phyloP scores from a whole-genome alignment of 2,113 vertebrate species.

The Salvelinus alpinus region DNA sequence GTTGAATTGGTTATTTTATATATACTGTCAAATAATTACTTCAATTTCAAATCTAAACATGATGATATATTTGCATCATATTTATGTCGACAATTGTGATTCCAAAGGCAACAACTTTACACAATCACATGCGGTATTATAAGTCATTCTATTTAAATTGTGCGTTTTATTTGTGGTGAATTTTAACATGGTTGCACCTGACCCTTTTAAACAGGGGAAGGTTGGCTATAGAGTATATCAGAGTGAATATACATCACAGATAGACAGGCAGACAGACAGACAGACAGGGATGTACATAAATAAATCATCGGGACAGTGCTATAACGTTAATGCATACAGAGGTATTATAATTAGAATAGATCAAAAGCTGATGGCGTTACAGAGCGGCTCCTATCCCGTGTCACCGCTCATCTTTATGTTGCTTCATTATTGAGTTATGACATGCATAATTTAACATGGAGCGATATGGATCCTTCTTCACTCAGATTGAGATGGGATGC shows the following conservation, averaged over 20 bases:
- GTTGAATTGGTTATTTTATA: too few relatives aligned
- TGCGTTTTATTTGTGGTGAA: background rate
- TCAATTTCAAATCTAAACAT: too few relatives aligned
- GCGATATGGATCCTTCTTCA: slow-evolving; percentile 72
- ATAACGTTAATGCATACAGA: slow-evolving; percentile 70
- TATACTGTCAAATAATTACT: too few relatives aligned
- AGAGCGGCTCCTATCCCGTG: slow-evolving; percentile 66
- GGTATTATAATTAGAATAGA: slow-evolving; percentile 78
- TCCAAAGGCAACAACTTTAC: background rate
- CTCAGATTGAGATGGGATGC: slow-evolving; percentile 27
- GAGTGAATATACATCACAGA: background rate
- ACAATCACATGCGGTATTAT: background rate
- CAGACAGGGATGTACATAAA: slow-evolving; percentile 51
- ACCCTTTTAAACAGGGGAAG: background rate
- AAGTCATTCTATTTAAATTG: background rate
- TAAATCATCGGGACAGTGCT: slow-evolving; percentile 69
- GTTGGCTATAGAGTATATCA: background rate
- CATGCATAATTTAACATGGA: slow-evolving; percentile 75
- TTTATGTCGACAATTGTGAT: too few relatives aligned
- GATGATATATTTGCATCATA: too few relatives aligned
- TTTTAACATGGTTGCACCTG: background rate
- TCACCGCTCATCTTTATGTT: slow-evolving; percentile 72
- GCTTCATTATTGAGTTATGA: slow-evolving; percentile 77
- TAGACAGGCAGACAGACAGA: background rate
- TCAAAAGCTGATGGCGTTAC: slow-evolving; percentile 77